A percentile compares a stretch with the other conserved stretches of the same genome.
phyloP scores from a whole-genome alignment of 30 jellyfish, hydroid and myxozoan species.

The Haliclystus octoradiatus region DNA sequence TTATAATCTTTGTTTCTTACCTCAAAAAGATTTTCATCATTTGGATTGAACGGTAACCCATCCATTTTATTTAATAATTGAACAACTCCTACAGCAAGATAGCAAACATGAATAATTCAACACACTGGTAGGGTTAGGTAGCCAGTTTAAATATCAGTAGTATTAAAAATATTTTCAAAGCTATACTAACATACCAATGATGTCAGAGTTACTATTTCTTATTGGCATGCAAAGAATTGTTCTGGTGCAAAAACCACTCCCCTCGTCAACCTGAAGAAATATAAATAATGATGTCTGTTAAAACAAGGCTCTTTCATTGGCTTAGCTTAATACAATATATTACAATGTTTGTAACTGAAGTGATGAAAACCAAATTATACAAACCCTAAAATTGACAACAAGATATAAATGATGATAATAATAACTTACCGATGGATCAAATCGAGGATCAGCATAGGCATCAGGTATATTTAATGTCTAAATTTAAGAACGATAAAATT shows the following conservation, averaged over 20 bases:
- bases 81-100: constrained; percentile 73
- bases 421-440: constrained; percentile 97
- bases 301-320: too few relatives aligned
- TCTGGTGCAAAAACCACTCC: constrained; percentile 81
- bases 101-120: not conserved
- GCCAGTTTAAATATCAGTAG: not conserved
- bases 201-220: constrained; percentile 59
- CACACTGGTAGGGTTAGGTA: not conserved
- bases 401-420: too few relatives aligned
- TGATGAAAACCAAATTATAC: too few relatives aligned
- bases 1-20: too few relatives aligned
- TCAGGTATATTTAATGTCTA: constrained; percentile 94
- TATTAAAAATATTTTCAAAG: not conserved
- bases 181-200: constrained; percentile 42
- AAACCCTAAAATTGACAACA: too few relatives aligned
- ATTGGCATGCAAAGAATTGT: constrained; percentile 97
- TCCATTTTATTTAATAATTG: constrained; percentile 96
- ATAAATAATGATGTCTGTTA: too few relatives aligned
- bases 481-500: not conserved
- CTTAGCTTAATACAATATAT: too few relatives aligned
- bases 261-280: constrained; percentile 75
- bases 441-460: constrained; percentile 96
- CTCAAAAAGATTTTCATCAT: constrained; percentile 90
- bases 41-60: constrained; percentile 89
- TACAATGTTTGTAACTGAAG: too few relatives aligned